A percentile compares a stretch with the other conserved stretches of the same genome.
Conservation (phyloP, 2,888 invertebrate genomes). For the Nemapogon koenigi region DNA sequence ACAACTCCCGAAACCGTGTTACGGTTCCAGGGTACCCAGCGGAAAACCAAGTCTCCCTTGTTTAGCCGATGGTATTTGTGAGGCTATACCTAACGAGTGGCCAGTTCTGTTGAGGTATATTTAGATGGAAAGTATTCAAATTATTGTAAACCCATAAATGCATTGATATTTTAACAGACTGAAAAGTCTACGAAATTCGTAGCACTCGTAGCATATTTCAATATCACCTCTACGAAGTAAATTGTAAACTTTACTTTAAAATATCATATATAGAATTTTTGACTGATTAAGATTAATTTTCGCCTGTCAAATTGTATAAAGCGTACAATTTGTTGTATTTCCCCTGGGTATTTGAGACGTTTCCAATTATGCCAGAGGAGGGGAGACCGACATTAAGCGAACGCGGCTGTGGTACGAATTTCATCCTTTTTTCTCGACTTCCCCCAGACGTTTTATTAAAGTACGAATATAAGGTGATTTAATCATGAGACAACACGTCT, state of each 20-base stretch:
- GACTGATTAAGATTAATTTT: slow-evolving; percentile 7
- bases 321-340: slow-evolving; percentile 7
- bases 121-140: too few relatives aligned
- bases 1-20: too few relatives aligned
- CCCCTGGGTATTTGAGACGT: slow-evolving; percentile 3
- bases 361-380: slow-evolving; percentile 7
- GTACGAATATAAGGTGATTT: neutral
- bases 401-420: slow-evolving; percentile 2
- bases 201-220: slow-evolving; percentile 1
- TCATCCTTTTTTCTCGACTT: neutral
- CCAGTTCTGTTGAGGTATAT: too few relatives aligned
- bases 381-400: slow-evolving; percentile 1
- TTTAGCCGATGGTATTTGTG: too few relatives aligned
- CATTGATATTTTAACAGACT: too few relatives aligned
- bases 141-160: too few relatives aligned
- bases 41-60: too few relatives aligned
- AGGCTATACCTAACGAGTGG: too few relatives aligned
- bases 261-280: neutral
- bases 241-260: neutral
- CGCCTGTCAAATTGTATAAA: slow-evolving; percentile 6
- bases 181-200: too few relatives aligned
- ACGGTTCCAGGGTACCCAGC: too few relatives aligned
- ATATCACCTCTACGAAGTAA: neutral
- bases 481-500: neutral
- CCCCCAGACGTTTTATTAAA: neutral